phyloP scores from a whole-genome alignment of 2,797 vertebrate genomes.

The Eulemur mongoz region DNA sequence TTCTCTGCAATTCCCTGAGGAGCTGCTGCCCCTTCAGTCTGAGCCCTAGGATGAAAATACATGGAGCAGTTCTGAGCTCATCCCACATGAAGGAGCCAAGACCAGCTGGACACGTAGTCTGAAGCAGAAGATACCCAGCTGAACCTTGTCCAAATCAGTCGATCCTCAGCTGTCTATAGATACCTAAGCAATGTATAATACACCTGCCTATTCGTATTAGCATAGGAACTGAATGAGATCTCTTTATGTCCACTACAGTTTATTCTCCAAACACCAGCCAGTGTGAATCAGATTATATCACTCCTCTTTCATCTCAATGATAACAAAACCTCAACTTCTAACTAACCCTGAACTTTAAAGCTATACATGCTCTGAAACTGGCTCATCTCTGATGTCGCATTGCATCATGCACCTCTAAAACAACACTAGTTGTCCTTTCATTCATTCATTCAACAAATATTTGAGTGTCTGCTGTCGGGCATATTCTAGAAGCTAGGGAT shows the following conservation, averaged over 20 bases:
- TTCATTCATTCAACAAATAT: neutral
- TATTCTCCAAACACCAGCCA: neutral
- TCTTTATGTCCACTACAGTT: neutral
- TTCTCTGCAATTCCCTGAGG: neutral
- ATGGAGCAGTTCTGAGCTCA: neutral
- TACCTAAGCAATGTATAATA: neutral
- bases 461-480: neutral
- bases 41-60: neutral
- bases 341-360: neutral
- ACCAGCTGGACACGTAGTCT: neutral
- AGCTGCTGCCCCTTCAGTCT: neutral
- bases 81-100: neutral
- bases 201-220: neutral
- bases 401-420: neutral
- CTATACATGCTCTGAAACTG: neutral
- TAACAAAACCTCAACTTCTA: neutral
- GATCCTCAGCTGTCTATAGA: neutral
- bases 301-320: neutral
- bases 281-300: neutral
- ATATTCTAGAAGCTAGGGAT: neutral
- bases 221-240: neutral
- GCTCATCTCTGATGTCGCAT: neutral
- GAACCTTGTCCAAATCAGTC: neutral
- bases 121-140: neutral
- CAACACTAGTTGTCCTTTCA: neutral